These are phyloP conservation scores for Pseudoatta argentina DNA, from an alignment of 1,140 invertebrate species.

Conservation along the genomic window DNA sequence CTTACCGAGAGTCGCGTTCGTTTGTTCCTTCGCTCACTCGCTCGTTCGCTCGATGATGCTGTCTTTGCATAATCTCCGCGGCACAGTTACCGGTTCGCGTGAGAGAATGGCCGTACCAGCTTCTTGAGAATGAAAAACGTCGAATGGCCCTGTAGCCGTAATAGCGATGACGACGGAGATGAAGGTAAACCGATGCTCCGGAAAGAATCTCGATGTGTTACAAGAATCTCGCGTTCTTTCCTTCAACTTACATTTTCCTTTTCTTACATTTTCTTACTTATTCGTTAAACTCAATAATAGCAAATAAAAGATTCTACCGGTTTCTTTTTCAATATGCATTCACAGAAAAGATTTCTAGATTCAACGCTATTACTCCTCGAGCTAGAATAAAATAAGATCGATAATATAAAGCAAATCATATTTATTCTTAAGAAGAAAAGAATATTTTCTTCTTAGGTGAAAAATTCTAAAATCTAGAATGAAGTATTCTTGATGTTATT, in stretches of 20 bases:
- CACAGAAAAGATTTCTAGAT: neutral
- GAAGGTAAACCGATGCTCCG: constrained; percentile 25
- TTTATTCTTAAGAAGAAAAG: too few relatives aligned
- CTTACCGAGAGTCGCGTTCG: constrained; percentile 37
- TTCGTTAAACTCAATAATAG: constrained; percentile 3
- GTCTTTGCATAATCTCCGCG: constrained; percentile 60
- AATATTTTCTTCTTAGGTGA: too few relatives aligned
- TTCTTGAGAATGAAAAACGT: constrained; percentile 53
- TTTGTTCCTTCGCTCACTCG: constrained; percentile 22
- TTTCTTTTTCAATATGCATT: neutral
- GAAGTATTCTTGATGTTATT: too few relatives aligned
- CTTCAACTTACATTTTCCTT: neutral
- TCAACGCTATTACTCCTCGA: too few relatives aligned
- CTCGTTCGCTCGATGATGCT: constrained; percentile 56
- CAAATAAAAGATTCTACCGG: neutral
- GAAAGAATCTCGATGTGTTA: constrained; percentile 11
- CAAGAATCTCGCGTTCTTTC: neutral
- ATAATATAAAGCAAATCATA: too few relatives aligned
- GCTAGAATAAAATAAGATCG: too few relatives aligned
- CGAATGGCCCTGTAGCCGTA: constrained; percentile 40
- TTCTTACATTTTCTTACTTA: constrained; percentile 9
- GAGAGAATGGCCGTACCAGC: constrained; percentile 56
- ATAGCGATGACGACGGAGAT: constrained; percentile 42
- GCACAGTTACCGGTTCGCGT: constrained; percentile 59
- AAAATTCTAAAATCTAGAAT: too few relatives aligned